Conservation (phyloP, 2,113 vertebrate genomes). For the Hypanus sabinus region DNA sequence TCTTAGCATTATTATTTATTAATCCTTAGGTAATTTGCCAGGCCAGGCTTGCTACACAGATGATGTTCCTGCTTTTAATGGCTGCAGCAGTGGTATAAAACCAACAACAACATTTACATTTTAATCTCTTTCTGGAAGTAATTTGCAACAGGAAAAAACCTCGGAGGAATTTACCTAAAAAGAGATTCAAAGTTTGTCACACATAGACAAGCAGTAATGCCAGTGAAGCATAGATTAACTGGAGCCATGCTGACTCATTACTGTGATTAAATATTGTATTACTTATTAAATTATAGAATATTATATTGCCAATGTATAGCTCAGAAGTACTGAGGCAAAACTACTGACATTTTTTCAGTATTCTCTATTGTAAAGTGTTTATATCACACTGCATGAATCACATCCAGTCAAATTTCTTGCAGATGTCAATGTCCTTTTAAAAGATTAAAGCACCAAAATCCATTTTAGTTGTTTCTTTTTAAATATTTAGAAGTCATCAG, state of each 20-base stretch:
- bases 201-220: background rate
- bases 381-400: background rate
- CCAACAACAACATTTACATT: conserved; percentile 7
- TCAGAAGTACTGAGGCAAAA: background rate
- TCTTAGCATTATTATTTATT: background rate
- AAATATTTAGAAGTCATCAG: background rate
- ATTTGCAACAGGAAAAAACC: background rate
- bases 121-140: conserved; percentile 4
- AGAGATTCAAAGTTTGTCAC: background rate
- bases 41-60: background rate
- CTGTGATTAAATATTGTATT: background rate
- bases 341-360: background rate
- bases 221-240: background rate
- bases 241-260: background rate
- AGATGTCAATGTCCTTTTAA: background rate
- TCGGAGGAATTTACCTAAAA: background rate
- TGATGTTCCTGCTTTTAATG: background rate
- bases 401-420: background rate
- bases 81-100: background rate
- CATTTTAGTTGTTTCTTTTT: background rate
- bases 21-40: background rate
- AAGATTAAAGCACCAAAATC: background rate
- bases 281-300: background rate
- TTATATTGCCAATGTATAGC: background rate
- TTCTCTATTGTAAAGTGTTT: background rate